These are phyloP conservation scores for Hypena proboscidalis DNA, from an alignment of 2,888 invertebrate species.

Conservation along the genomic window DNA sequence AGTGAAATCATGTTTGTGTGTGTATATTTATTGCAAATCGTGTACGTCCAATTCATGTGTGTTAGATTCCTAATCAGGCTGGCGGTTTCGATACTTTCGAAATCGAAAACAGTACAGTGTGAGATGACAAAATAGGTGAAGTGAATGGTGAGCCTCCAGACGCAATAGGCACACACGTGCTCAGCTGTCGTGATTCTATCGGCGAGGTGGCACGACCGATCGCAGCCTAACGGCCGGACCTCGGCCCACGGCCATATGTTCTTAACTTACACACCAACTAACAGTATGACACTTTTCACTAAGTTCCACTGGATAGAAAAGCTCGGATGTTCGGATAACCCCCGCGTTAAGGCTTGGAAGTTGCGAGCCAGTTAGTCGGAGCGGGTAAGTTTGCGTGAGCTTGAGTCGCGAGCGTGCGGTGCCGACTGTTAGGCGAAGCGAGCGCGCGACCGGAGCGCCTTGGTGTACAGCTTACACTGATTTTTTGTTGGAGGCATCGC, in stretches of 20 bases:
- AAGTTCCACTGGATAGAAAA: constrained; percentile 47
- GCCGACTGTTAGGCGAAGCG: constrained; percentile 46
- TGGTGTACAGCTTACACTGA: constrained; percentile 82
- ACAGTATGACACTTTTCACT: constrained; percentile 73
- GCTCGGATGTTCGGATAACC: constrained; percentile 14
- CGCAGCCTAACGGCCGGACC: constrained; percentile 62
- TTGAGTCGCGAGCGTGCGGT: constrained; percentile 44
- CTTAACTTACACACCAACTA: constrained; percentile 71
- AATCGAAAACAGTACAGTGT: constrained; percentile 62
- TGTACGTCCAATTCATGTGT: constrained; percentile 32
- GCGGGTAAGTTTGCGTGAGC: constrained; percentile 37
- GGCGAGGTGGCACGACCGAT: constrained; percentile 65
- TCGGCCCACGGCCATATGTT: constrained; percentile 78
- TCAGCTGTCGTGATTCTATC: constrained; percentile 73
- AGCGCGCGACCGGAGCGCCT: constrained; percentile 75
- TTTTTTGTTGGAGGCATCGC: constrained; percentile 83
- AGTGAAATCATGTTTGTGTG: constrained; percentile 39
- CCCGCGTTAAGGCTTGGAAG: constrained; percentile 31
- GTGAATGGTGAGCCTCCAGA: constrained; percentile 80
- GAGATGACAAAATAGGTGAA: constrained; percentile 75
- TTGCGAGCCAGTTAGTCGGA: constrained; percentile 45
- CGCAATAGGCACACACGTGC: constrained; percentile 77
- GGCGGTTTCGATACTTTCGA: constrained; percentile 57
- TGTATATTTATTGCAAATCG: constrained; percentile 31
- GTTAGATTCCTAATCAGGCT: constrained; percentile 55